phyloP scores from a whole-genome alignment of 2,888 invertebrate species.

The Glyphotaelius pellucidus region DNA sequence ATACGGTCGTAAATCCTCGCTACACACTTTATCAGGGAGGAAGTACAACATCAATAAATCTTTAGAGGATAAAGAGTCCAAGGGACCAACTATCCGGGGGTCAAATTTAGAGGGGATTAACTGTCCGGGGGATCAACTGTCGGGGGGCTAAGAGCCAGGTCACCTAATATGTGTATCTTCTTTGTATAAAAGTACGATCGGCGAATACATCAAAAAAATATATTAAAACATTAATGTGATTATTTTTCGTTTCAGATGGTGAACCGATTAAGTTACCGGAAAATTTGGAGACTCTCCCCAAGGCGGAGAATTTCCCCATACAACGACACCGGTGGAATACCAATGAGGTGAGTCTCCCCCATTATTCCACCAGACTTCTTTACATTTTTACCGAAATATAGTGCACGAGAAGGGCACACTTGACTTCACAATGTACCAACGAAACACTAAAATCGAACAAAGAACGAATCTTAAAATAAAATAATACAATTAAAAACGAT shows the following conservation, averaged over 20 bases:
- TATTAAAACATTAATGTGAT: neutral
- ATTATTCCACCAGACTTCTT: slow-evolving; percentile 25
- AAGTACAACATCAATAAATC: too few species aligned
- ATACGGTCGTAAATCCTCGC: too few species aligned
- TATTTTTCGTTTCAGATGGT: slow-evolving; percentile 81
- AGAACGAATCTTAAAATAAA: neutral
- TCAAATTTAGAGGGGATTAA: too few species aligned
- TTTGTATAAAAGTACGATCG: too few species aligned
- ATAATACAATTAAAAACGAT: too few species aligned
- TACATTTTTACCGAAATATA: neutral
- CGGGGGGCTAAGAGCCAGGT: too few species aligned
- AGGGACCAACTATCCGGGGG: too few species aligned
- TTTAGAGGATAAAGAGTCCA: too few species aligned
- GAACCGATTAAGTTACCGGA: slow-evolving; percentile 96
- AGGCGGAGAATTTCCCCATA: slow-evolving; percentile 95
- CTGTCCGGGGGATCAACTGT: too few species aligned
- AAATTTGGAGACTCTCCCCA: slow-evolving; percentile 95
- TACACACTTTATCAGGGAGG: too few species aligned
- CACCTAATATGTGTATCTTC: too few species aligned
- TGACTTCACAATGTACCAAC: neutral
- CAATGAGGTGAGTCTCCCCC: slow-evolving; percentile 88
- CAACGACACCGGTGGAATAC: slow-evolving; percentile 99
- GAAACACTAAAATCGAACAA: neutral
- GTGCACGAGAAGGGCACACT: neutral
- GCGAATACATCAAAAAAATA: too few species aligned